These are phyloP conservation scores for Nematostella vectensis DNA, from an alignment of 92 coral and sea anemone species.

Conservation along the genomic window DNA sequence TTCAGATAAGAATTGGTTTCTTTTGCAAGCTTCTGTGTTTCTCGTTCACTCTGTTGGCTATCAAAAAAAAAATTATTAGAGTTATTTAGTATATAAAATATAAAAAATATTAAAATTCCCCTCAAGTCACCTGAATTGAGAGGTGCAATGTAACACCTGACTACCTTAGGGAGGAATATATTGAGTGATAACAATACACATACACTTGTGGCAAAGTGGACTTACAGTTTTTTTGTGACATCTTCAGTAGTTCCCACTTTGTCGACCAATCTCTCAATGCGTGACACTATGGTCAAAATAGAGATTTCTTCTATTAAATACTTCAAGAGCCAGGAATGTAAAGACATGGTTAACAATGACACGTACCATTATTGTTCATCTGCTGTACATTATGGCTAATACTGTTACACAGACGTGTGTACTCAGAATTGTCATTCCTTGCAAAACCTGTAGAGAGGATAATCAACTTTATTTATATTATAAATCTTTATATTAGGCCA, in stretches of 20 bases:
- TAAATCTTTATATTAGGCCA: no score
- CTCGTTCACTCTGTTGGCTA: slow-evolving; percentile 77
- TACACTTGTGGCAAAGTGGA: no score
- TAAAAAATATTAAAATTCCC: background rate
- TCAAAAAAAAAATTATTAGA: slow-evolving; percentile 5
- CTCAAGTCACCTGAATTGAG: no score
- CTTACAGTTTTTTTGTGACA: slow-evolving; percentile 61
- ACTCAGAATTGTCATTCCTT: slow-evolving; percentile 61
- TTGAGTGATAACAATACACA: no score
- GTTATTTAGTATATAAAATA: background rate
- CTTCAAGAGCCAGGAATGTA: no score
- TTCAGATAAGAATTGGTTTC: slow-evolving; percentile 78
- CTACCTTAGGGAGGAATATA: no score
- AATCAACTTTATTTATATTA: no score
- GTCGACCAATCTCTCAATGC: slow-evolving; percentile 71
- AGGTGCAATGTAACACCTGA: no score
- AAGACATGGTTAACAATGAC: no score
- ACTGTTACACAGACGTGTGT: slow-evolving; percentile 67
- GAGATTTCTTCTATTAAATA: no score
- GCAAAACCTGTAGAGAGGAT: slow-evolving; percentile 18
- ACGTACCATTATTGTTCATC: slow-evolving; percentile 86
- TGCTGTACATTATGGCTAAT: slow-evolving; percentile 81
- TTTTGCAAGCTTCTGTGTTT: slow-evolving; percentile 74
- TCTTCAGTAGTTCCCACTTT: slow-evolving; percentile 92
- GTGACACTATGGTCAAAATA: slow-evolving; percentile 46